phyloP scores from a whole-genome alignment of 92 coral and sea anemone species.

The Epizoanthus illoricatus region DNA sequence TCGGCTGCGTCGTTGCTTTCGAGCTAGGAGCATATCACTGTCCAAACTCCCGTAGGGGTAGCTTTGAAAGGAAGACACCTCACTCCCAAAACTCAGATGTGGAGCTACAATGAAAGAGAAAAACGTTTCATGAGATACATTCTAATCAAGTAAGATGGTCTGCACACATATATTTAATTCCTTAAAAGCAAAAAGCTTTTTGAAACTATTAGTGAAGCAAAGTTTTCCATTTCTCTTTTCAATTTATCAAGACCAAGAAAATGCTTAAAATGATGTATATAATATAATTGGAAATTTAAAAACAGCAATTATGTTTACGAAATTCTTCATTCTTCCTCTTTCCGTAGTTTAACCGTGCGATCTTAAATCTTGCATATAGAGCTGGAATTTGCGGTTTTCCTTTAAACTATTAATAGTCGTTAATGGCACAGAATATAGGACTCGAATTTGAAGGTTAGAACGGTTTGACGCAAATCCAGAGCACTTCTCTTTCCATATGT shows the following conservation, averaged over 20 bases:
- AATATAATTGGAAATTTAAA: not conserved
- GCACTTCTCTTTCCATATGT: slow-evolving; percentile 15
- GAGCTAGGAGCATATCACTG: slow-evolving; percentile 76
- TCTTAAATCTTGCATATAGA: slow-evolving; percentile 7
- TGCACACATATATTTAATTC: not conserved
- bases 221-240: too few species aligned
- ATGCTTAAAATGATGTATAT: too few species aligned
- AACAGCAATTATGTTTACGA: slow-evolving; percentile 1
- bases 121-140: not conserved
- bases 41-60: slow-evolving; percentile 70
- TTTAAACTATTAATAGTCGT: slow-evolving; percentile 34
- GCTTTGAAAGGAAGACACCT: slow-evolving; percentile 59
- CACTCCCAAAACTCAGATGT: slow-evolving; percentile 49
- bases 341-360: slow-evolving; percentile 4
- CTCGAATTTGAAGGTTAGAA: slow-evolving; percentile 14
- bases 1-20: slow-evolving; percentile 95
- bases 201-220: too few species aligned
- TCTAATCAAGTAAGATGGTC: not conserved
- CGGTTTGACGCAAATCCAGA: slow-evolving; percentile 30
- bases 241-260: too few species aligned
- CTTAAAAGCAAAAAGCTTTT: too few species aligned
- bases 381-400: slow-evolving; percentile 42
- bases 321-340: not conserved
- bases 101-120: slow-evolving; percentile 4
- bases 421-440: slow-evolving; percentile 36